A percentile compares a stretch with the other conserved stretches of the same genome.
phyloP scores from a whole-genome alignment of 23 tunicate species.

The Oikopleura albicans region DNA sequence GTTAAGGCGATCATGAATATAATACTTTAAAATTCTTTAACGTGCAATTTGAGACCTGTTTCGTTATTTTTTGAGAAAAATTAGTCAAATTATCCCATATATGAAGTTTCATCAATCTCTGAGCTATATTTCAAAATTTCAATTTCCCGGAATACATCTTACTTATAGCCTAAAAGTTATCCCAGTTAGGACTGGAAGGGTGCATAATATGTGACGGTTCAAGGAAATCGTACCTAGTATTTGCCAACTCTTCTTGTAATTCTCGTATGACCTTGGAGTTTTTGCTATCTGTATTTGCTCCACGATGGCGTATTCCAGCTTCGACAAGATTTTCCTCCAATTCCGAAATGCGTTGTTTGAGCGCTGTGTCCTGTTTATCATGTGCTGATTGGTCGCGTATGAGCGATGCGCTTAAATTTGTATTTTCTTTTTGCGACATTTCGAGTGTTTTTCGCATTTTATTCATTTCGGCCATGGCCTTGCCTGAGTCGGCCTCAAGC shows the following conservation, averaged over 20 bases:
- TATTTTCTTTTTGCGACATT: not conserved
- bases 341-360: not conserved
- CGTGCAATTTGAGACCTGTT: too few species aligned
- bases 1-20: too few species aligned
- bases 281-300: not conserved
- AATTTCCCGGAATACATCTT: too few species aligned
- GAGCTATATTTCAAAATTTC: too few species aligned
- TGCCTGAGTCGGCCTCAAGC: not conserved
- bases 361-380: not conserved
- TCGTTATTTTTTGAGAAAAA: too few species aligned
- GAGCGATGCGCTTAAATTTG: not conserved
- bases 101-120: too few species aligned
- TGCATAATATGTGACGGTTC: too few species aligned
- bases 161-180: too few species aligned
- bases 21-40: too few species aligned
- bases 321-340: not conserved
- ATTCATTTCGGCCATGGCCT: not conserved
- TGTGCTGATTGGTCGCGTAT: not conserved
- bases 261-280: not conserved
- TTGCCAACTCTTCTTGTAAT: not conserved
- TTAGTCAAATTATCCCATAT: too few species aligned
- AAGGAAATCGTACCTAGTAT: too few species aligned
- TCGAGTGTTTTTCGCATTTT: not conserved
- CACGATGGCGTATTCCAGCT: not conserved
- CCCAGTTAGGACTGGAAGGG: too few species aligned